phyloP scores from a whole-genome alignment of 2,113 vertebrate genomes.

The Macquaria australasica region DNA sequence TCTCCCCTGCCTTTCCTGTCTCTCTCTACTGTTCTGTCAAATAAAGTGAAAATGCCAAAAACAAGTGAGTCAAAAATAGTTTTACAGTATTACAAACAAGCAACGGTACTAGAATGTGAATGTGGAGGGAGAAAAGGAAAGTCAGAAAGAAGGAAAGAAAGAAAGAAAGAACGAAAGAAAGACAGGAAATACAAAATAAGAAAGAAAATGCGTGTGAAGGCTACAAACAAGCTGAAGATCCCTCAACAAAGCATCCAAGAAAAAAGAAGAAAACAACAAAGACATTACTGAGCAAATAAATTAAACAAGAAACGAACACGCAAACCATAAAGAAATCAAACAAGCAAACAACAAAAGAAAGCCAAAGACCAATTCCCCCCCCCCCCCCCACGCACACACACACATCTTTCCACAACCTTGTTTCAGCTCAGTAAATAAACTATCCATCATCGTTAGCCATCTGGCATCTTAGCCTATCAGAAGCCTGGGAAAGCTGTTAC shows the following conservation, averaged over 20 bases:
- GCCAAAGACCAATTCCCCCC: too few relatives aligned
- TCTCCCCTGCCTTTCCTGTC: too few relatives aligned
- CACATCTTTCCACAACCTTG: constrained; percentile 63
- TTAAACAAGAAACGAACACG: constrained; percentile 2
- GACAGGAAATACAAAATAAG: not conserved
- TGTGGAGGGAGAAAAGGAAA: not conserved
- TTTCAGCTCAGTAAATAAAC: constrained; percentile 80
- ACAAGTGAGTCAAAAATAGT: not conserved
- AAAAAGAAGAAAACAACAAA: not conserved
- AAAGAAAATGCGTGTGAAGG: not conserved
- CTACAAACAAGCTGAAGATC: not conserved
- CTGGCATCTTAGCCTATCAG: constrained; percentile 71
- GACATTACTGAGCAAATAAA: constrained; percentile 13
- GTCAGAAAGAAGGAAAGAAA: not conserved
- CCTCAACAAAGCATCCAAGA: not conserved
- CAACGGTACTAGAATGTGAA: not conserved
- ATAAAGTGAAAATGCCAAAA: too few relatives aligned
- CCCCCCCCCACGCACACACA: too few relatives aligned
- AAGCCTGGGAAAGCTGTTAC: constrained; percentile 73
- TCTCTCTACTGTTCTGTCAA: too few relatives aligned
- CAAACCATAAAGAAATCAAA: constrained; percentile 29
- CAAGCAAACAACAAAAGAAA: constrained; percentile 28
- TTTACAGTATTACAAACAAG: not conserved
- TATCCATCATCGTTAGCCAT: constrained; percentile 80
- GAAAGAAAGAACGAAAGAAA: not conserved